A percentile compares a stretch with the other conserved stretches of the same genome.
Conservation (phyloP, 2,888 invertebrate species). For the Ischnura elegans region DNA sequence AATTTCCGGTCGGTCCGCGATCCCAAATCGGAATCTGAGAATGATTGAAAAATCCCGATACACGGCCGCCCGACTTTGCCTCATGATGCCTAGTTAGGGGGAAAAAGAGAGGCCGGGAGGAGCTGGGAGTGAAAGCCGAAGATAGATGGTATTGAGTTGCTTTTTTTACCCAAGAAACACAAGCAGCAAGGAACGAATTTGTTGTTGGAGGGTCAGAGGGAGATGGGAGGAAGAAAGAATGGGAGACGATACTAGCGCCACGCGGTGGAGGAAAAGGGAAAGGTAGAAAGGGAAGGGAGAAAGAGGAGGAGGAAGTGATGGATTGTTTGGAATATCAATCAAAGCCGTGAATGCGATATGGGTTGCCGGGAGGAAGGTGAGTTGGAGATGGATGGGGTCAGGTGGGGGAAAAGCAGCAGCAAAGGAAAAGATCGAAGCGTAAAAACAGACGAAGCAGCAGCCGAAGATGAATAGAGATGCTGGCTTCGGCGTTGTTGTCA, state of each 20-base stretch:
- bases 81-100: no score
- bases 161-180: no score
- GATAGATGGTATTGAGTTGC: no score
- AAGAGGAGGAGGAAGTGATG: not conserved
- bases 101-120: not conserved
- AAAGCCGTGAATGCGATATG: constrained; percentile 11
- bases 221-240: not conserved
- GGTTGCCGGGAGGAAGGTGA: not conserved
- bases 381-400: not conserved
- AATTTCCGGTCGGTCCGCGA: no score
- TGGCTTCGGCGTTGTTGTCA: not conserved
- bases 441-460: not conserved
- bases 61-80: no score
- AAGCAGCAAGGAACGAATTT: no score
- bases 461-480: constrained; percentile 17
- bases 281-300: not conserved
- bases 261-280: not conserved
- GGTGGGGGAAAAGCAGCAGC: not conserved
- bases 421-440: not conserved
- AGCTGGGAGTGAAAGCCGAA: no score
- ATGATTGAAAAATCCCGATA: no score
- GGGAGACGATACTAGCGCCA: no score
- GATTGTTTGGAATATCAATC: constrained; percentile 17
- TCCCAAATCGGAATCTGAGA: constrained; percentile 10
- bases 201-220: not conserved